Conservation (phyloP, 2,888 invertebrate species). For the Geophilus truncorum region DNA sequence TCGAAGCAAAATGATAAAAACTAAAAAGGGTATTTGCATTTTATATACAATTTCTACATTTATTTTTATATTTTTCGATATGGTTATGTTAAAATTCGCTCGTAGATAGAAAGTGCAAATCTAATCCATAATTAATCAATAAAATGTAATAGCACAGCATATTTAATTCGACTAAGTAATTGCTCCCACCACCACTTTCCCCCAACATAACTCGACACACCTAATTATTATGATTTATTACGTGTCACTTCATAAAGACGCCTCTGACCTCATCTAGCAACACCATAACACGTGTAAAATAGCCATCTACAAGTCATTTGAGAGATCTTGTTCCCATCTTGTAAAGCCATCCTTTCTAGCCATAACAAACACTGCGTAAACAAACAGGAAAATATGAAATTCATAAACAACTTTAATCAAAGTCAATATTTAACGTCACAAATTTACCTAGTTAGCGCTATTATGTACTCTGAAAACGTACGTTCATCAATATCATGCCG, state of each 20-base stretch:
- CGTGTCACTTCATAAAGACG: constrained; percentile 5
- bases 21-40: neutral
- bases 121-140: constrained; percentile 5
- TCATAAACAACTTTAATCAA: neutral
- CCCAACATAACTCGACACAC: neutral
- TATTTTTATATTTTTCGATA: no score
- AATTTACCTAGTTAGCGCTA: neutral
- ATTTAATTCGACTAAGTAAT: neutral
- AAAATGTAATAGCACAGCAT: neutral
- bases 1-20: no score
- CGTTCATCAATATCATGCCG: neutral
- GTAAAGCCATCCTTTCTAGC: neutral
- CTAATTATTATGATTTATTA: constrained; percentile 13
- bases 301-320: neutral
- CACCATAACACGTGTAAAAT: constrained; percentile 1
- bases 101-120: neutral
- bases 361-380: neutral
- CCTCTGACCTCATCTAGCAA: constrained; percentile 6
- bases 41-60: neutral
- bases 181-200: neutral
- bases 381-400: neutral
- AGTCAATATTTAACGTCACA: neutral
- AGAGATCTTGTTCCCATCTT: neutral
- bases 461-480: neutral
- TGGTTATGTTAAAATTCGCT: no score